These are phyloP conservation scores for Laspeyria flexula DNA, from an alignment of 2,888 invertebrate species.

Conservation along the genomic window DNA sequence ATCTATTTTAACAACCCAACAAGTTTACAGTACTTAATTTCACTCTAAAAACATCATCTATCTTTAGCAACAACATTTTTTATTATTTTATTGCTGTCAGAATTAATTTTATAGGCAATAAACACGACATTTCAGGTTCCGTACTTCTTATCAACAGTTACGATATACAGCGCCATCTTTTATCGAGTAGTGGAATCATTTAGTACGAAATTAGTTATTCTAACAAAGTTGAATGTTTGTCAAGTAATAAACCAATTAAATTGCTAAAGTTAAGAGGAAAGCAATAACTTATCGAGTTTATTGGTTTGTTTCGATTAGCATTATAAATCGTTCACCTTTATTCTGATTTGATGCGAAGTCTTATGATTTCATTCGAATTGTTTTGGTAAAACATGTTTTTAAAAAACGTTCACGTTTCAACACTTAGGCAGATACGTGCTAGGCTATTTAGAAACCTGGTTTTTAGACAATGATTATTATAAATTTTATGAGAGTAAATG, in stretches of 20 bases:
- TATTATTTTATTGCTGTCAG: neutral
- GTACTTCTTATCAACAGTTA: neutral
- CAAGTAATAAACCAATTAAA: conserved; percentile 68
- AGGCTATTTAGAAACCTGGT: too few species aligned
- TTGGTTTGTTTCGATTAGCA: conserved; percentile 57
- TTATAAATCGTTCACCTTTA: conserved; percentile 52
- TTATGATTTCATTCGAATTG: conserved; percentile 1
- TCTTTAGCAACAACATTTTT: neutral
- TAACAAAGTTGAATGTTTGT: conserved; percentile 22
- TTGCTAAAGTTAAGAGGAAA: conserved; percentile 53
- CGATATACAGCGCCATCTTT: conserved; percentile 60
- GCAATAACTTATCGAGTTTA: conserved; percentile 63
- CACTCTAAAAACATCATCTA: neutral
- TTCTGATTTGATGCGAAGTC: conserved; percentile 23
- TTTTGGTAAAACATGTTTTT: neutral
- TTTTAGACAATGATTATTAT: too few species aligned
- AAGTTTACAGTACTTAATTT: too few species aligned
- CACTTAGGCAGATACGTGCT: too few species aligned
- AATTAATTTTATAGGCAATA: neutral
- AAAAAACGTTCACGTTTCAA: neutral
- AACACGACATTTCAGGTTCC: neutral
- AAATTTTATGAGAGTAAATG: too few species aligned
- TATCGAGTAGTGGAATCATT: conserved; percentile 57
- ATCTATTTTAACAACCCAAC: too few species aligned
- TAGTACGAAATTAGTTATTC: conserved; percentile 21